A percentile compares a stretch with the other conserved stretches of the same genome.
Evolutionary conservation across 2,888 invertebrate genomes (phyloP).

Genomic region (Podabrus alpinus): DNA sequence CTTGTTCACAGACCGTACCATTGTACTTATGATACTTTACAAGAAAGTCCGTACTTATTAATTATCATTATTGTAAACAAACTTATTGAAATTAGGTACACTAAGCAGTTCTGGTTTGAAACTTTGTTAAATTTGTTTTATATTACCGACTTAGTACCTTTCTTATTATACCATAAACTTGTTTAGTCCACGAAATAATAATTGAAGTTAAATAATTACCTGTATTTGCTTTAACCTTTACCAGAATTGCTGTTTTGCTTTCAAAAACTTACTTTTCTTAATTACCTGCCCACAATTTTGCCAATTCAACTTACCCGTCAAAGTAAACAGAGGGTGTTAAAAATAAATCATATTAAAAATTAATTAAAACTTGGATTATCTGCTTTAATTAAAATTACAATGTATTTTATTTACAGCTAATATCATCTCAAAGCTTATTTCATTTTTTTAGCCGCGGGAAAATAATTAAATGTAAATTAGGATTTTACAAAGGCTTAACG

Average conservation of each 20-base stretch:
- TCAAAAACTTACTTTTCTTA: neutral
- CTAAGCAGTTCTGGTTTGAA: neutral
- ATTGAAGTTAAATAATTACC: neutral
- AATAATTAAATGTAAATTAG: neutral
- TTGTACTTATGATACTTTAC: slow-evolving; percentile 5
- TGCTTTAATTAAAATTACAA: neutral
- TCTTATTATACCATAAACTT: neutral
- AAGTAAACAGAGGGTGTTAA: neutral
- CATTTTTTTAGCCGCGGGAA: neutral
- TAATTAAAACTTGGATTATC: neutral
- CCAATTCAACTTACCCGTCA: neutral
- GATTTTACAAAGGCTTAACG: neutral
- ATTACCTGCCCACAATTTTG: neutral
- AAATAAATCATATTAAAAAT: neutral
- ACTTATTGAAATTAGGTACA: slow-evolving; percentile 1
- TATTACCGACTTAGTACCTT: neutral
- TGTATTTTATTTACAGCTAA: neutral
- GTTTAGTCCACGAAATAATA: neutral
- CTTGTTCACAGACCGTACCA: slow-evolving; percentile 24
- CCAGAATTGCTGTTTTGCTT: neutral
- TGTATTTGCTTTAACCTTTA: neutral
- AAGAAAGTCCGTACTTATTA: slow-evolving; percentile 5
- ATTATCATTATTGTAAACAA: slow-evolving; percentile 2
- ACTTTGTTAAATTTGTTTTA: neutral
- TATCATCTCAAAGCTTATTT: neutral